A percentile compares a stretch with the other conserved stretches of the same genome.
Evolutionary conservation across 2,797 vertebrate genomes (phyloP).

Genomic region (Coregonus ussuriensis): DNA sequence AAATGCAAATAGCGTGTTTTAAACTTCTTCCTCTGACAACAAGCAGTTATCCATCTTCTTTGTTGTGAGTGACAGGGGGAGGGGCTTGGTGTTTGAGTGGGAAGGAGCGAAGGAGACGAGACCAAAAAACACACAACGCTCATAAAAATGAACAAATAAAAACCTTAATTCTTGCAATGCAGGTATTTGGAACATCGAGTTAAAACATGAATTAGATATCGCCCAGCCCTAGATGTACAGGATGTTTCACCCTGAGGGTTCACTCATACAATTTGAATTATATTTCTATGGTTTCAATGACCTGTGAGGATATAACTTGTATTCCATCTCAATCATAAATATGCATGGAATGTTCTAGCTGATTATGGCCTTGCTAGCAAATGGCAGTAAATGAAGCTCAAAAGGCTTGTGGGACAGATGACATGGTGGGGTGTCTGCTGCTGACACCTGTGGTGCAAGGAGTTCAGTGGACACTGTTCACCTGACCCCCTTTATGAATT

Average conservation of each 20-base stretch:
- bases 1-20: no score
- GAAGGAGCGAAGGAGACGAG: no score
- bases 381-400: slow-evolving; percentile 15
- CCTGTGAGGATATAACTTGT: not conserved
- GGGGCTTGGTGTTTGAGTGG: no score
- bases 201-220: no score
- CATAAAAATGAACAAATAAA: no score
- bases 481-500: not conserved
- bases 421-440: not conserved
- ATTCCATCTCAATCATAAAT: slow-evolving; percentile 10
- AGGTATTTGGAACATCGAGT: no score
- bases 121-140: no score
- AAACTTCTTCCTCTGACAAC: no score
- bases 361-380: not conserved
- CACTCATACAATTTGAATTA: not conserved
- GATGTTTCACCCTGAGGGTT: not conserved
- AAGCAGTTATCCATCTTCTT: no score
- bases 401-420: not conserved
- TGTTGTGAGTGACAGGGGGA: no score
- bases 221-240: no score
- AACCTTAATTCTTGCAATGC: no score
- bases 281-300: not conserved
- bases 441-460: not conserved
- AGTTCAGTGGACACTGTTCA: slow-evolving; percentile 16
- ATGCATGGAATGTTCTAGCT: slow-evolving; percentile 15